Conservation (phyloP, 2,888 invertebrate genomes). For the Idaea biselata region DNA sequence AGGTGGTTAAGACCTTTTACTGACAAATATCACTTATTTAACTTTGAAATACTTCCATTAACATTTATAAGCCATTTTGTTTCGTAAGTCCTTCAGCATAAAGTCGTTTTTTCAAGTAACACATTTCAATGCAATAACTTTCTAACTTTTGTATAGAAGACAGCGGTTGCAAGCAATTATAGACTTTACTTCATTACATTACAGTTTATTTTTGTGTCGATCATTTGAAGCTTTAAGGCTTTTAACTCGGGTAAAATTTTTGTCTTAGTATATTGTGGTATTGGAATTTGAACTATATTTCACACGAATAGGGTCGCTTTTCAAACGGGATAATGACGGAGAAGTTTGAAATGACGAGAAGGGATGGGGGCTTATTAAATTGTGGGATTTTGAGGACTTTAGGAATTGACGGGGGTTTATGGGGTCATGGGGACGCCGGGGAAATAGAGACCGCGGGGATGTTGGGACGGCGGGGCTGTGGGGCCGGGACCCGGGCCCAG, state of each 20-base stretch:
- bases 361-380: slow-evolving; percentile 8
- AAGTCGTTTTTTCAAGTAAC: neutral
- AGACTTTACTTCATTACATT: neutral
- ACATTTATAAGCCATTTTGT: neutral
- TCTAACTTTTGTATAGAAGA: neutral
- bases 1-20: neutral
- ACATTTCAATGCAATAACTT: neutral
- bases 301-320: slow-evolving; percentile 13
- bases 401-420: neutral
- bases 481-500: too few species aligned
- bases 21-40: neutral
- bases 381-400: neutral
- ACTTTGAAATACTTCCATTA: neutral
- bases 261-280: slow-evolving; percentile 11
- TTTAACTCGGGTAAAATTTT: slow-evolving; percentile 6
- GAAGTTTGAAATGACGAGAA: slow-evolving; percentile 33
- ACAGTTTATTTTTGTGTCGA: slow-evolving; percentile 2
- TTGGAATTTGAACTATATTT: slow-evolving; percentile 16
- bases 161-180: slow-evolving; percentile 3
- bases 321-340: slow-evolving; percentile 17
- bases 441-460: too few species aligned
- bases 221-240: neutral
- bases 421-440: too few species aligned
- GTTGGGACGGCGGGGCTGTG: too few species aligned
- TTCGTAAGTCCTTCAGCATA: too few species aligned